Evolutionary conservation across 2,888 invertebrate species (phyloP), one percentile per base, ranked within the genome.

Genomic region (Sphaeridia pumilis): DNA sequence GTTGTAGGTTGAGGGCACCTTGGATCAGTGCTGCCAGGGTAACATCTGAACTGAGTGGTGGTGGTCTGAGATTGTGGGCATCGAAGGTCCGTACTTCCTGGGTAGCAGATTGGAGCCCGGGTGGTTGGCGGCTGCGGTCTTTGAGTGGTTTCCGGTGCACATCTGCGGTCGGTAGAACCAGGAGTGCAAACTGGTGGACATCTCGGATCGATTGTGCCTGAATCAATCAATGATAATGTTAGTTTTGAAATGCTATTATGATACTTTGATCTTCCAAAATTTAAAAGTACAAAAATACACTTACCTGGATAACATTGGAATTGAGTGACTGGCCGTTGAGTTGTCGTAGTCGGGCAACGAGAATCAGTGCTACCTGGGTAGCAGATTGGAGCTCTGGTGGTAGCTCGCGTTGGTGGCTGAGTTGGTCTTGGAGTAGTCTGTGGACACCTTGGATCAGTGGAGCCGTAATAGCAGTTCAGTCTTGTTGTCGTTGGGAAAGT

Each of bases 191-290:
- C 56, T 24, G 67, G 49, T 49, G 60, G 60, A 57, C 66, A 67
- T 22, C 65, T 56, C 2, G 66, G 66, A 52, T 67, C 66, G 22
- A 52, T 57, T 38, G 49, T 51, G 46, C 60, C 66, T 27, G 65
- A 58, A 51, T 54, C 74, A 71, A 57, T 75, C 70, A 58, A 72
- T 71, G 25, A 72, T 70, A 63, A 60, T 14, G 63, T 58, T 20
- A 47, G 46, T 3, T 47, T 56, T n/a, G 57, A 53, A n/a, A n/a
- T n/a, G n/a, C n/a, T n/a, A n/a, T n/a, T n/a, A n/a, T n/a, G n/a
- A n/a, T n/a, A n/a, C n/a, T n/a, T n/a, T n/a, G n/a, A n/a, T n/a
- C n/a, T n/a, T n/a, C n/a, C n/a, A n/a, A n/a, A n/a, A n/a, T n/a
- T n/a, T n/a, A n/a, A n/a, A n/a, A n/a, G n/a, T n/a, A n/a, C n/a